Conservation (phyloP, 2,888 invertebrate genomes). For the Eupeodes luniger region DNA sequence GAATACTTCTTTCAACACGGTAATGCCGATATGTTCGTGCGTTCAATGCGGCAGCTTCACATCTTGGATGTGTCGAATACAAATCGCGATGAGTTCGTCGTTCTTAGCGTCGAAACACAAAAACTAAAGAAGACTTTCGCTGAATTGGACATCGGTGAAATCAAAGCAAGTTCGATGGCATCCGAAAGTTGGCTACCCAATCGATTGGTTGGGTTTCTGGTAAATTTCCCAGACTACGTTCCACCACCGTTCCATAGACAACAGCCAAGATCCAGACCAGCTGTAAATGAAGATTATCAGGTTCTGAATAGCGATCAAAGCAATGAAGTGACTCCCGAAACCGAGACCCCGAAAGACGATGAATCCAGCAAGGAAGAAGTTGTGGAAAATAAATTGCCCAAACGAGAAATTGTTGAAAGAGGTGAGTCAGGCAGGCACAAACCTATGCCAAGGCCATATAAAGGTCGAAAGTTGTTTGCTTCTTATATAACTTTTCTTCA, state of each 20-base stretch:
- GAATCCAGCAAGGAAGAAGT: conserved; percentile 80
- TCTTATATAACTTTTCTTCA: background rate
- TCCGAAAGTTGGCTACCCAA: conserved; percentile 83
- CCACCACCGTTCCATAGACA: conserved; percentile 80
- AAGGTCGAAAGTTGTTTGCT: conserved; percentile 13
- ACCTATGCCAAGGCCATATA: conserved; percentile 28
- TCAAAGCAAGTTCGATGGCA: conserved; percentile 80
- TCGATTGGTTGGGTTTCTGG: conserved; percentile 81
- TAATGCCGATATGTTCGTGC: conserved; percentile 89
- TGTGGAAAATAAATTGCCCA: conserved; percentile 80
- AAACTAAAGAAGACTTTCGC: conserved; percentile 94
- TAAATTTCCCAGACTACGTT: conserved; percentile 82
- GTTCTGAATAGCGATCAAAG: conserved; percentile 80
- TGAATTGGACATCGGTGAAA: conserved; percentile 89
- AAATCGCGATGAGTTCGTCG: conserved; percentile 89
- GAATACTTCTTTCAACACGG: conserved; percentile 95
- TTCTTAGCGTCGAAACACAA: conserved; percentile 88
- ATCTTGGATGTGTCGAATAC: conserved; percentile 84
- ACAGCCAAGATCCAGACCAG: conserved; percentile 78
- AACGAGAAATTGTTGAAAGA: conserved; percentile 80
- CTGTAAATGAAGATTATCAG: conserved; percentile 81
- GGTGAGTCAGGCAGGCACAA: conserved; percentile 77
- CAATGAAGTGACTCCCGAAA: conserved; percentile 86
- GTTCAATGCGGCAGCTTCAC: conserved; percentile 81
- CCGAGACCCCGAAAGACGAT: conserved; percentile 85